These are phyloP conservation scores for Epinephelus cyanopodus DNA, from an alignment of 2,113 vertebrate species.

Conservation along the genomic window DNA sequence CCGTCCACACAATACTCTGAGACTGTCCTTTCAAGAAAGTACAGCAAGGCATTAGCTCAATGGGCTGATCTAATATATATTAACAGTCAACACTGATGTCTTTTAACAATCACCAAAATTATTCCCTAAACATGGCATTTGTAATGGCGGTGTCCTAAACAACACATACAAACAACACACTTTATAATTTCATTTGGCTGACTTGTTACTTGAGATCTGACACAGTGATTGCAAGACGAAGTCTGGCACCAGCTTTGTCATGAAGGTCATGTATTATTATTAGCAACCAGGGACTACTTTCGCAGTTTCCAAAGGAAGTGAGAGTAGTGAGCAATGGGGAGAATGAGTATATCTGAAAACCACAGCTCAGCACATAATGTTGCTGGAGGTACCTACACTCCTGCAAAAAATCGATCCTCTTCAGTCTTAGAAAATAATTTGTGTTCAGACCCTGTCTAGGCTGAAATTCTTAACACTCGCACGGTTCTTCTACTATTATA, in stretches of 20 bases:
- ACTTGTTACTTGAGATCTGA: not conserved
- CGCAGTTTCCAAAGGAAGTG: slow-evolving; percentile 49
- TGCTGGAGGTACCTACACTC: not conserved
- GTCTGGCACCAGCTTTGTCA: not conserved
- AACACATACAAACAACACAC: not conserved
- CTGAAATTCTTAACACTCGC: not conserved
- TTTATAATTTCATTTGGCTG: not conserved
- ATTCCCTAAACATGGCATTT: too few species aligned
- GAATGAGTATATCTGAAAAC: not conserved
- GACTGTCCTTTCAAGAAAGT: too few species aligned
- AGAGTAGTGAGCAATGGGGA: slow-evolving; percentile 17
- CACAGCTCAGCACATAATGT: not conserved
- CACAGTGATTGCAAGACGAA: not conserved
- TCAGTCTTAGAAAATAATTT: not conserved
- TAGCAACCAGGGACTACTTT: not conserved
- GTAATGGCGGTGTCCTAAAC: too few species aligned
- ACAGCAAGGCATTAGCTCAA: too few species aligned
- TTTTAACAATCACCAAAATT: too few species aligned
- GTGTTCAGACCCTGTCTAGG: not conserved
- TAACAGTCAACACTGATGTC: too few species aligned
- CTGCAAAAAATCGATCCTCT: not conserved
- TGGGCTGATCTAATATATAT: too few species aligned
- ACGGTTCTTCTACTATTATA: not conserved
- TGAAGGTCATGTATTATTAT: slow-evolving; percentile 16
- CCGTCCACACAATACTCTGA: too few species aligned